Base-by-base conservation (phyloP, 2,797 vertebrate species). In the Phataginus tetradactyla region DNA sequence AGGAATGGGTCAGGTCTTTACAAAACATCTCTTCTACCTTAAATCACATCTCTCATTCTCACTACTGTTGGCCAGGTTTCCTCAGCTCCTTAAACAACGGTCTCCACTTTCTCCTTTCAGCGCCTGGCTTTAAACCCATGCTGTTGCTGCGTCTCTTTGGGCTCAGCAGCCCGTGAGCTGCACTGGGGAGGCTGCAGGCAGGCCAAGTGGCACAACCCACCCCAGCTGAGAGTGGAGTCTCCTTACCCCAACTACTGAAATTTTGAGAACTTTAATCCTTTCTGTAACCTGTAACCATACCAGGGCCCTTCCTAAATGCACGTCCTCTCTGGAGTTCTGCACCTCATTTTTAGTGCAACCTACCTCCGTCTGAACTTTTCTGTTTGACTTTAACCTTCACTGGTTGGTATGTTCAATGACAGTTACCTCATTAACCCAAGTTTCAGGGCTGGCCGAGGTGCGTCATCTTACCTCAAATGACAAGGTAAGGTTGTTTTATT, bases 71-170 rank as follows among this genome's bases (percentile, higher is more conserved):
- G 49, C 71, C 45, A 51, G 15, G 5, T 59, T 69, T 93, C 15
- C 63, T 59, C 7, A 17, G 57, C 63, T 83, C n/a, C 69, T 49
- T 59, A 12, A 66, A 71, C 45, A 4, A 13, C 0, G 59, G 34
- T 68, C 21, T 68, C 51, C 23, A 1, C 32, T 69, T 86, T 69
- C 63, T 59, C 57, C 37, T 29, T 25, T 45, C 45, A 11, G 45
- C 10, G 29, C 7, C n/a, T 85, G 45, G 32, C 37, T 61, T 32
- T 39, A 63, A 63, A 51, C 17, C 51, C 11, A 6, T 0, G 7
- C 3, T 37, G 29, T 57, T 13, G 27, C 32, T 4, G 7, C 1
- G 4, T 7, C 17, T 11, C 68, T 55, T 57, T 17, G 0, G 8
- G n/a, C 29, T 68, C 57, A 17, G 49, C n/a, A 37, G 25, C 4